Evolutionary conservation across 2,113 vertebrate species (phyloP), one percentile per base, ranked within the genome.

Genomic region (Calyptomena viridis): DNA sequence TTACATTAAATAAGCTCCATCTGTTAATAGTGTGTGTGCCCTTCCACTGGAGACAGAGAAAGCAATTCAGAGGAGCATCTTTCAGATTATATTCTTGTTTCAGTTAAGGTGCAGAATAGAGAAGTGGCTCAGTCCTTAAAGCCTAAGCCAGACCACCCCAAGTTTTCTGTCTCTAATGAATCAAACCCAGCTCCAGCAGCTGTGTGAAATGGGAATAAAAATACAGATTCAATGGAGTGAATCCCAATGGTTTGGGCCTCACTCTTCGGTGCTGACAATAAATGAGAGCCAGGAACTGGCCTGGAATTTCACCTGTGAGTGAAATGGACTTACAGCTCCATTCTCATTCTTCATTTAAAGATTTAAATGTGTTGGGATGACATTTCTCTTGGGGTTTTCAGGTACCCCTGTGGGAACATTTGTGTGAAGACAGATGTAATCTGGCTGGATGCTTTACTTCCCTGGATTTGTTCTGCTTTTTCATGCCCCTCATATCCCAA

Each of bases 1-100:
- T 96, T 96, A 86, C 89, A 93, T 97, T 94, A 87, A 95, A 82
- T 82, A 82, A 91, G 89, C 73, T 91, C 69, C 66, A 82, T 96
- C 91, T 97, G 91, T 87, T 90, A 95, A 49, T 55, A 53, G 52
- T 58, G 52, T 68, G 30, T 55, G 58, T 73, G 86, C 73, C 86
- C 80, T 95, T 97, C 62, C 50, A 71, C 69, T 11, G 20, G 40
- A 75, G 49, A 35, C 40, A 40, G 50, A 76, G 79, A 46, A 62
- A 78, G 64, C 42, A 49, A 91, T 73, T 89, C 82, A 58, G 22
- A 79, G 77, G 53, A 85, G 25, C 49, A 82, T 53, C 62, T 64
- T 82, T 63, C 66, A 60, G 74, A 44, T 75, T 3, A 89, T 73
- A 27, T 47, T 75, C 60, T 83, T 74, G 31, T 75, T 82, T 60